Conservation (phyloP, 2,797 vertebrate genomes). For the Paratrypauchen microcephalus region DNA sequence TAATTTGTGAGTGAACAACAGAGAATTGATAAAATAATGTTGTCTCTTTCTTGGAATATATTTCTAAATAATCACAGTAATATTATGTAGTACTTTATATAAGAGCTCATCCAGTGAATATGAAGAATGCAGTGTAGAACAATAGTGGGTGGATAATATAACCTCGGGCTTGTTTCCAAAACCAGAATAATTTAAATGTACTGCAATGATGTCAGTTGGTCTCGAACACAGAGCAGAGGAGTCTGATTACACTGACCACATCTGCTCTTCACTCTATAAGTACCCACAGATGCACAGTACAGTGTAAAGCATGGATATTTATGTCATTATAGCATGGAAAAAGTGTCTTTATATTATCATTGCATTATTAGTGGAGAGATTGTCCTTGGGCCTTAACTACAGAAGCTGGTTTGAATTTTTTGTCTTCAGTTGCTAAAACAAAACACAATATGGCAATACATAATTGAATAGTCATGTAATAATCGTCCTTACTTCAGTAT, state of each 20-base stretch:
- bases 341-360: neutral
- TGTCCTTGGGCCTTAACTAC: neutral
- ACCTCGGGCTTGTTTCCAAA: constrained; percentile 8
- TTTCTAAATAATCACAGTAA: neutral
- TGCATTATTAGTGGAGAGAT: neutral
- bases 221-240: constrained; percentile 1
- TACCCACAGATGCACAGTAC: neutral
- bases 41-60: neutral
- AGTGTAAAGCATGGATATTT: neutral
- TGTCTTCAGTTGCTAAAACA: neutral
- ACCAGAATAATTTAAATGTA: constrained; percentile 18
- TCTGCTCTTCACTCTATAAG: constrained; percentile 1
- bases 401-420: neutral
- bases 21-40: too few relatives aligned
- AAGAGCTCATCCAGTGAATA: neutral
- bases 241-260: constrained; percentile 3
- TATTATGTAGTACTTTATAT: neutral
- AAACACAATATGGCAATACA: neutral
- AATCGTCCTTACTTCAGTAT: too few relatives aligned
- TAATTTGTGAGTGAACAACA: too few relatives aligned
- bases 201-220: constrained; percentile 15
- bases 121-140: neutral
- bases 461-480: neutral
- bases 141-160: constrained; percentile 5
- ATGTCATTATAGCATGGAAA: neutral